Evolutionary conservation across 2,113 vertebrate species (phyloP).

Genomic region (Apteryx mantelli): DNA sequence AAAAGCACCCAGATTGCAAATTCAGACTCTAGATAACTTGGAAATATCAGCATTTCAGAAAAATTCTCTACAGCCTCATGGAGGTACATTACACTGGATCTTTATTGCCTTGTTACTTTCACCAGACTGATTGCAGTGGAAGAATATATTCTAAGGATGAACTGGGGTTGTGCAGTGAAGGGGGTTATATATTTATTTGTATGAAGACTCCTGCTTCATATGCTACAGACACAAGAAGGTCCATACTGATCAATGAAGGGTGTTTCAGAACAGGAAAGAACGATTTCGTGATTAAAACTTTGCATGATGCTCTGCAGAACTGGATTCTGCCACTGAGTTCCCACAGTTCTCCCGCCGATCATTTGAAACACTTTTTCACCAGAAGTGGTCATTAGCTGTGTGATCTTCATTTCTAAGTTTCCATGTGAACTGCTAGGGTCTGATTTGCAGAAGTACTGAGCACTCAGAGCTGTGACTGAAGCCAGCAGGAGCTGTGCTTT

Average conservation of each 20-base stretch:
- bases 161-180: neutral
- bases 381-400: neutral
- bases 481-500: neutral
- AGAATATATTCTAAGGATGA: neutral
- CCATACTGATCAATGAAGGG: neutral
- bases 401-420: neutral
- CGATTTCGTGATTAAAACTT: neutral
- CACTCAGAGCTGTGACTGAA: neutral
- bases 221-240: neutral
- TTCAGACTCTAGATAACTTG: neutral
- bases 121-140: neutral
- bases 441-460: neutral
- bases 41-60: neutral
- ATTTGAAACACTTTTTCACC: neutral
- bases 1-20: neutral
- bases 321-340: neutral
- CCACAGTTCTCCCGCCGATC: neutral
- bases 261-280: neutral
- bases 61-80: neutral
- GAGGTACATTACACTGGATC: neutral
- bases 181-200: neutral
- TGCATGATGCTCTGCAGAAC: neutral
- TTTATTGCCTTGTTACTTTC: neutral
- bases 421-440: neutral
- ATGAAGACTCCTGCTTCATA: neutral